A percentile compares a stretch with the other conserved stretches of the same genome.
These are phyloP conservation scores for Andrena marginata DNA, from an alignment of 2,888 invertebrate species.

Conservation along the genomic window DNA sequence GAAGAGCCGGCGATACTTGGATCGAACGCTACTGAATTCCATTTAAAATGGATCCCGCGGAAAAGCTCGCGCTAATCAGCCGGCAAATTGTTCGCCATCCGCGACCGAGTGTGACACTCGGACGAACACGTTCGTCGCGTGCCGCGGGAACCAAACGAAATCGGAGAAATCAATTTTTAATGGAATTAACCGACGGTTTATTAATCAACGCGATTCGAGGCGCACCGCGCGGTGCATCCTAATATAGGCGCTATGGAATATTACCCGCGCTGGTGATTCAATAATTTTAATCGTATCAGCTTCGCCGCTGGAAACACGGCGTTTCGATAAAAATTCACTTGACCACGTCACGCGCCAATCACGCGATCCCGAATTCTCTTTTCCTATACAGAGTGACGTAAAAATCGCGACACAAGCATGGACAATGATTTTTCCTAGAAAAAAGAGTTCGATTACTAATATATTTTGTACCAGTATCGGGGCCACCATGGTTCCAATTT, in stretches of 20 bases:
- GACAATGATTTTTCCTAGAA: no score
- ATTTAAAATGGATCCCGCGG: constrained; percentile 30
- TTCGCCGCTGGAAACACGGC: background rate
- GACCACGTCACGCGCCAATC: background rate
- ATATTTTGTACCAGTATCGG: no score
- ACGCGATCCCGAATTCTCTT: background rate
- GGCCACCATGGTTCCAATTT: no score
- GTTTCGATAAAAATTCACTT: constrained; percentile 36
- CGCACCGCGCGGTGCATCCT: constrained; percentile 10
- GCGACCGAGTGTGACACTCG: background rate
- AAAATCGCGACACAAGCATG: no score
- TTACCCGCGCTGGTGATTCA: constrained; percentile 29
- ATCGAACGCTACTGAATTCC: constrained; percentile 23
- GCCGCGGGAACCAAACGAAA: constrained; percentile 20
- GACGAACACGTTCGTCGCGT: background rate
- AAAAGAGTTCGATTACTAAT: no score
- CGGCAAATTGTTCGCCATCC: constrained; percentile 27
- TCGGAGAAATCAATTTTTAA: constrained; percentile 43
- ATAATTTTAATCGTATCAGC: constrained; percentile 43
- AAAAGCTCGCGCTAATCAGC: constrained; percentile 32
- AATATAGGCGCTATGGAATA: constrained; percentile 28
- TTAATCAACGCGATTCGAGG: constrained; percentile 42
- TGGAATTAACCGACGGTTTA: constrained; percentile 34
- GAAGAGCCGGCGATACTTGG: constrained; percentile 15
- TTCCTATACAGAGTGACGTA: no score